Base-by-base conservation (phyloP, 2,888 invertebrate genomes). In the Pemphredon lugubris region DNA sequence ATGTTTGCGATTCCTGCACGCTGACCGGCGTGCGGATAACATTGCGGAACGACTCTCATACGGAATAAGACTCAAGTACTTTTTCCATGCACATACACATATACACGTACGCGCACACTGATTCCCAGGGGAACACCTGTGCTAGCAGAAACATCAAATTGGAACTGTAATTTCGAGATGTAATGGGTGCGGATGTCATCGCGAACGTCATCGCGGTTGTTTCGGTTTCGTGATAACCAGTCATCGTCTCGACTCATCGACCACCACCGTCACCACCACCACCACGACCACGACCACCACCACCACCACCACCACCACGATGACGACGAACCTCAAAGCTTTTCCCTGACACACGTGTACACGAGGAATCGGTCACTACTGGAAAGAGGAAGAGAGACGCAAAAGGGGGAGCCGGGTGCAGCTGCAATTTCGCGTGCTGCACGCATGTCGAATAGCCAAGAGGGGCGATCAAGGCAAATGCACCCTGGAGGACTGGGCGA, bases 401-500 rank as follows among this genome's bases (percentile, higher is more conserved):
- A 26, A 54, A 40, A 26, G 39, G 40, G 53, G 23, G 42, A 42
- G 48, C 45, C 57, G 72, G 68, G 58, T 61, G 74, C 76, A 70
- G 82, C 59, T 71, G 77, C 81, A 73, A 76, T 81, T 83, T 77
- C 71, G 81, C 82, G 83, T 71, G 77, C 66, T 67, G 77, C 82
- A 80, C 79, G 76, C 77, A 70, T 67, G 75, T 67, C 83, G 77
- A 50, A 76, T 79, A 75, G 77, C 76, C 65, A 79, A 75, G 81
- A 78, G 79, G 81, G 81, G 82, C 79, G 82, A 79, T 76, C 86
- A 79, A 82, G 83, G 74, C 73, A 80, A 88, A 88, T 84, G 86
- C 87, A 88, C 84, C 88, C 88, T 86, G 86, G 86, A 87, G 84
- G 86, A 85, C 81, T 86, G 88, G 83, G 82, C 84, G 88, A 87